Percentiles rank a stretch among this genome's conserved stretches.
phyloP scores from a whole-genome alignment of 2,797 vertebrate species.

The Gobionotothen gibberifrons region DNA sequence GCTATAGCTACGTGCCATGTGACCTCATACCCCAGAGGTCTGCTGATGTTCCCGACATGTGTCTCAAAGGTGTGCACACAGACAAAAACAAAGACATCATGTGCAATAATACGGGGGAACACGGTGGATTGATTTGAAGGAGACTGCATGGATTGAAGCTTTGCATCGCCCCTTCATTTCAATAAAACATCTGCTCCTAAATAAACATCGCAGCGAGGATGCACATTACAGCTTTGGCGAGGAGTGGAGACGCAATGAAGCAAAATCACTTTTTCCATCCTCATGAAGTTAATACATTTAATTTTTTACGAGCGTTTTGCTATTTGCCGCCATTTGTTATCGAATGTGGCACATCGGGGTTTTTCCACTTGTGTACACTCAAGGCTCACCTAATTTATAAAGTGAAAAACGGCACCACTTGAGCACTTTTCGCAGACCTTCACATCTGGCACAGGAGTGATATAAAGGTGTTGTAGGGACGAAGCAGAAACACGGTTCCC shows the following conservation, averaged over 20 bases:
- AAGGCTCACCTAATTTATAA: conserved; percentile 40
- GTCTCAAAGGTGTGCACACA: conserved; percentile 46
- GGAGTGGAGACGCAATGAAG: conserved; percentile 49
- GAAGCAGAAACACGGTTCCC: neutral
- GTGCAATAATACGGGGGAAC: conserved; percentile 24
- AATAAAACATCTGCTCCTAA: conserved; percentile 68
- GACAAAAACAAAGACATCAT: conserved; percentile 48
- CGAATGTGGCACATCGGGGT: conserved; percentile 53
- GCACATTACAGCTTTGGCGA: conserved; percentile 67
- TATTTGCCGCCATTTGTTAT: conserved; percentile 58
- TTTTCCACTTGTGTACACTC: conserved; percentile 70
- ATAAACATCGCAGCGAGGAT: conserved; percentile 66
- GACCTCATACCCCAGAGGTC: conserved; percentile 67
- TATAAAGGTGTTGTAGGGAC: conserved; percentile 7
- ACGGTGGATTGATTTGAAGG: conserved; percentile 20
- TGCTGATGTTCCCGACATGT: conserved; percentile 51
- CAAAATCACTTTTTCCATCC: conserved; percentile 73
- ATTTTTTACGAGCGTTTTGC: conserved; percentile 64
- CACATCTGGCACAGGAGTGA: conserved; percentile 18
- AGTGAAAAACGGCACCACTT: conserved; percentile 33
- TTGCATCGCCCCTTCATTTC: conserved; percentile 17
- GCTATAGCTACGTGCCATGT: conserved; percentile 49
- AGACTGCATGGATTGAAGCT: conserved; percentile 27
- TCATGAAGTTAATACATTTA: conserved; percentile 66
- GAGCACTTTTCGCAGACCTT: conserved; percentile 23